Evolutionary conservation across 2,888 invertebrate genomes (phyloP), one percentile per base, ranked within the genome.

Genomic region (Listrodromus nycthemerus): DNA sequence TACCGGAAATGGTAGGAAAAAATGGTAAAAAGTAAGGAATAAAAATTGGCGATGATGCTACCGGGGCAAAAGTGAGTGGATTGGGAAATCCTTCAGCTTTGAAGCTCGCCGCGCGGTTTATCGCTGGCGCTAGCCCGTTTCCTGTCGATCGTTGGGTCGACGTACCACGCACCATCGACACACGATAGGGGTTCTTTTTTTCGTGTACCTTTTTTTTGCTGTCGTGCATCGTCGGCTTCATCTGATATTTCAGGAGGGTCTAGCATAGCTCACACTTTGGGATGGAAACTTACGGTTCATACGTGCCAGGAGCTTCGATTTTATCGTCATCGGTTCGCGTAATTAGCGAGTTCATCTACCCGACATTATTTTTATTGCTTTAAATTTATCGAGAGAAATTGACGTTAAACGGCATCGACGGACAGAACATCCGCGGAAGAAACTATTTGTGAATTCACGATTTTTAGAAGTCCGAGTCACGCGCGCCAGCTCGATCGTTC

Each of bases 21-120:
- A 37, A 33, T 30, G 2, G 30, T 27, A 63, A 21, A 37, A 30
- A 65, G 21, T 19, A 55, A 6, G 24, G 67, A 45, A 41, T n/a
- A 63, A 33, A 19, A 50, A 58, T 30, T 74, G 27, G 63, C 77
- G 48, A 61, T 67, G 41, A 24, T 21, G 24, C 27, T 61, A 21
- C 63, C 61, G 69, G 27, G 55, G 73, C 45, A 78, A 70, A 69
- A 82, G 74, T 63, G 78, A 78, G 74, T 55, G 74, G 61, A 58
- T 79, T 41, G 66, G 58, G 16, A 70, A 79, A 83, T 79, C 70
- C 79, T 79, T 79, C 75, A 37, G 83, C 75, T 83, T 71, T 75
- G 79, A 83, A 79, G 75, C 79, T 65, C 58, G 50, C 45, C 50
- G 55, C 58, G 16, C 63, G 48, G 41, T 81, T 70, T 79, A 66